Evolutionary conservation across 2,797 vertebrate species (phyloP).

Genomic region (Lepilemur ruficaudatus): DNA sequence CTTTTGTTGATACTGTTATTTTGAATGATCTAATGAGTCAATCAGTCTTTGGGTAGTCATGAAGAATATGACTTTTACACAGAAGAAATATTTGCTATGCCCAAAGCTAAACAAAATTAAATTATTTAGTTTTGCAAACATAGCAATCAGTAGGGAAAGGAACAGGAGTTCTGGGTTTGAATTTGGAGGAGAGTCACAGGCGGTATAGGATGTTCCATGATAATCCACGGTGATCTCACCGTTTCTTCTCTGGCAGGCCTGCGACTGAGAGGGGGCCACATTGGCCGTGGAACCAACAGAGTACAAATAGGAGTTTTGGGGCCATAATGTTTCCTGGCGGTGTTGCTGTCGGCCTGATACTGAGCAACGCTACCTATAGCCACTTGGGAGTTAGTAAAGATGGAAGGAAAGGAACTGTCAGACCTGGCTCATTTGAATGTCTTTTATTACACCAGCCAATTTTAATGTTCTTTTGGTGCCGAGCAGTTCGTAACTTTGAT

Average conservation of each 20-base stretch:
- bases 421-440: background rate
- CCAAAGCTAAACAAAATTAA: background rate
- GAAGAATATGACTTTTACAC: background rate
- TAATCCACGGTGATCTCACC: fast-evolving
- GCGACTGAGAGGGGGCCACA: background rate
- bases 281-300: background rate
- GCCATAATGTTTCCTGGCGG: fast-evolving
- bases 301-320: fast-evolving
- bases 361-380: background rate
- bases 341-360: fast-evolving
- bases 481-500: background rate
- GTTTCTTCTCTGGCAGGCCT: background rate
- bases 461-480: background rate
- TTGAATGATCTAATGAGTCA: no score
- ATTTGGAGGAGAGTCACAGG: background rate
- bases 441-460: background rate
- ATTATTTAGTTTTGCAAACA: background rate
- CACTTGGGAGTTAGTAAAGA: background rate
- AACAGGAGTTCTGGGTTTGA: background rate
- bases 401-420: background rate
- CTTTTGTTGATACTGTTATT: background rate
- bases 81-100: background rate
- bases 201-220: background rate
- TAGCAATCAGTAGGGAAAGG: background rate
- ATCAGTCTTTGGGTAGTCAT: background rate